A percentile compares a stretch with the other conserved stretches of the same genome.
Conservation (phyloP, 2,113 vertebrate genomes). For the Rhinopithecus roxellana region DNA sequence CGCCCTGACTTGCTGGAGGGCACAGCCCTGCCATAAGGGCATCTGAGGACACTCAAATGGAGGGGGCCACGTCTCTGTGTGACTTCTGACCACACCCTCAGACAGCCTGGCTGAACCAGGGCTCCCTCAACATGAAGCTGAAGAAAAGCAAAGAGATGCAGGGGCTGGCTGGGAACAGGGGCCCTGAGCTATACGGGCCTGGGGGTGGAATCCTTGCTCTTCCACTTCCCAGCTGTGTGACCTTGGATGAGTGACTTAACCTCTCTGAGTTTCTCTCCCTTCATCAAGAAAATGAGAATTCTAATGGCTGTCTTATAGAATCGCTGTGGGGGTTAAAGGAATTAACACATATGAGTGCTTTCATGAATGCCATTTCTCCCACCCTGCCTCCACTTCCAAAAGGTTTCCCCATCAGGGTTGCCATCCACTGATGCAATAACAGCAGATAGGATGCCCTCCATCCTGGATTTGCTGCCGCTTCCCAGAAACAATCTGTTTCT, state of each 20-base stretch:
- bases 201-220: not conserved
- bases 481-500: not conserved
- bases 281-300: not conserved
- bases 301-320: not conserved
- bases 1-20: not conserved
- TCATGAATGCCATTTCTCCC: not conserved
- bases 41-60: not conserved
- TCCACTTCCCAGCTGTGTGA: not conserved
- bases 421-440: not conserved
- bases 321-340: not conserved
- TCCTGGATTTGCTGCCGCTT: not conserved
- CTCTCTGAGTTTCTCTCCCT: not conserved
- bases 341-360: not conserved
- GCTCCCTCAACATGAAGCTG: not conserved
- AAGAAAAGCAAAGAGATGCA: not conserved
- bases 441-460: not conserved
- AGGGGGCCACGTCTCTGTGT: not conserved
- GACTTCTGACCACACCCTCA: not conserved
- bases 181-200: not conserved
- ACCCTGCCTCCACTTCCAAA: not conserved
- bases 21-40: not conserved
- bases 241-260: not conserved
- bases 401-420: not conserved
- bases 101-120: not conserved
- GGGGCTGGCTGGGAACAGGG: not conserved